Evolutionary conservation across 2,113 vertebrate genomes (phyloP).

Genomic region (Psilopsiagon aurifrons): DNA sequence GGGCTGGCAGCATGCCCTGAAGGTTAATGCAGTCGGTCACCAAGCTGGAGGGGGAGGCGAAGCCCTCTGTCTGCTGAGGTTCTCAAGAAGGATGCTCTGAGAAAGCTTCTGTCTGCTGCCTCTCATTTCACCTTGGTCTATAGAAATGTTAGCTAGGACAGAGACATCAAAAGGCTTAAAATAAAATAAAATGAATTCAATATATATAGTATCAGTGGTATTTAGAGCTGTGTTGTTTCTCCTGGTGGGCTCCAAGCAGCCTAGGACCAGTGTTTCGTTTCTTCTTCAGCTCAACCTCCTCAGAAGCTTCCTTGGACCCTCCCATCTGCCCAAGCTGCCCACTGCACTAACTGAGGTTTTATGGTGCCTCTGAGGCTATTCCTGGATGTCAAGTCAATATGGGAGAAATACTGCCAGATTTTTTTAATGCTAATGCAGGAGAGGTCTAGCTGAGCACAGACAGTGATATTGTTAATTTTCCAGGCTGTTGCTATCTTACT

Average conservation of each 20-base stretch:
- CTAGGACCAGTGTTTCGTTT: not conserved
- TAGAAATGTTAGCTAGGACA: not conserved
- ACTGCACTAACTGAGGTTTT: not conserved
- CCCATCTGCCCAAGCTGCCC: not conserved
- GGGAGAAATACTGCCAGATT: slow-evolving; percentile 12
- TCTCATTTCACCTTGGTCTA: not conserved
- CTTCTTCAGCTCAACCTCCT: not conserved
- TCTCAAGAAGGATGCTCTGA: not conserved
- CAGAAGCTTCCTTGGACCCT: not conserved
- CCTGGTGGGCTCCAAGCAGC: not conserved
- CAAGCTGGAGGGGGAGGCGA: not conserved
- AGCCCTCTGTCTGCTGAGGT: not conserved
- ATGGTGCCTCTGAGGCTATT: not conserved
- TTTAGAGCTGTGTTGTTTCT: fast-evolving
- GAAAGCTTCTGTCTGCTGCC: not conserved
- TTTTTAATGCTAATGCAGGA: not conserved
- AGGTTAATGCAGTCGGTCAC: slow-evolving; percentile 13
- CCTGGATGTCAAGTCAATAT: not conserved
- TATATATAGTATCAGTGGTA: not conserved
- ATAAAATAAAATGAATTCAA: not conserved
- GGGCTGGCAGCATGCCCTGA: not conserved
- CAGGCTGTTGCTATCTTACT: slow-evolving; percentile 48
- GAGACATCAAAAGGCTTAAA: not conserved
- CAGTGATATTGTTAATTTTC: slow-evolving; percentile 61
- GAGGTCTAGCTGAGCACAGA: not conserved